Conservation (phyloP, 2,888 invertebrate species). For the Cryptocephalus primarius region DNA sequence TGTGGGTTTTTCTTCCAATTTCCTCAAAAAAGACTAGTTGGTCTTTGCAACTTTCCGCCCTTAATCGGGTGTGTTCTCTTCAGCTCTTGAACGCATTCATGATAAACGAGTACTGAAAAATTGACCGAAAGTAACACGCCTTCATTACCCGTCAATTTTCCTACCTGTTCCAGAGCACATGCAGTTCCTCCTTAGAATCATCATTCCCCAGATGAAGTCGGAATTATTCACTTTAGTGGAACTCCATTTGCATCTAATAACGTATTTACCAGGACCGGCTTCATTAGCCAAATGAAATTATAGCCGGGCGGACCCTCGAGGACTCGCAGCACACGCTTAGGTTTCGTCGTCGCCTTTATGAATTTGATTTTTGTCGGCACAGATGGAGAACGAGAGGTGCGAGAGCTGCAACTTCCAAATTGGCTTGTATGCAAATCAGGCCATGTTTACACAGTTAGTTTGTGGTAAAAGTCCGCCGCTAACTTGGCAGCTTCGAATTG, state of each 20-base stretch:
- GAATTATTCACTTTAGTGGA: constrained; percentile 26
- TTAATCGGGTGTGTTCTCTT: no score
- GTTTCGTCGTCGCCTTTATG: constrained; percentile 16
- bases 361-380: constrained; percentile 19
- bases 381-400: constrained; percentile 6
- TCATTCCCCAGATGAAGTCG: constrained; percentile 10
- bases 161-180: neutral
- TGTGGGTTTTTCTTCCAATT: no score
- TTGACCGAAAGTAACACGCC: no score
- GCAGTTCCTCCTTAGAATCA: constrained; percentile 1
- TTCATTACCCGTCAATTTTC: no score
- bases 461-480: no score
- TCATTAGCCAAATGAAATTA: constrained; percentile 35
- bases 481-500: no score
- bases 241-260: constrained; percentile 35
- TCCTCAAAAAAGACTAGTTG: no score
- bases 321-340: constrained; percentile 5
- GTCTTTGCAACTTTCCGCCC: no score
- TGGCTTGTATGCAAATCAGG: constrained; percentile 13
- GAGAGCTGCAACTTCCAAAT: constrained; percentile 6
- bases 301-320: constrained; percentile 23
- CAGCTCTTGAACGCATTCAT: no score
- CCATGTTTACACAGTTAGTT: no score
- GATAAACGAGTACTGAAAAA: no score
- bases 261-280: constrained; percentile 32